Base-by-base conservation (phyloP, 2,888 invertebrate species). In the Drosophila siamana region DNA sequence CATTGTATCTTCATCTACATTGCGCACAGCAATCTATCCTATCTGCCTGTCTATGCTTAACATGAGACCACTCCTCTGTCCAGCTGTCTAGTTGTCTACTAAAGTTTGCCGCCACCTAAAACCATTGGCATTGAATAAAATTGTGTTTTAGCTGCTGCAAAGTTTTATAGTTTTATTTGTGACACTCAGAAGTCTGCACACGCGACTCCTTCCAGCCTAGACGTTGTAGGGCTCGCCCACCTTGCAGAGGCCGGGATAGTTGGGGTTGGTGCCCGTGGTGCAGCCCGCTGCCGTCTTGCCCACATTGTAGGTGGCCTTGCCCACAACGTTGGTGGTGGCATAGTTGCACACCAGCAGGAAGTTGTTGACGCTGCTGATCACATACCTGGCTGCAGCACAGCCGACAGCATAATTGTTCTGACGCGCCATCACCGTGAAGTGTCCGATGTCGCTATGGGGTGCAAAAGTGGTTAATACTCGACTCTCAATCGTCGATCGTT, bases 321-420 rank as follows among this genome's bases (percentile, higher is more conserved):
- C 63, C 1, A 74, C 0, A 7, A 40, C 15, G 40, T 82, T 85
- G 33, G 74, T 74, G 7, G 63, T 63, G 13, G 85, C 85, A 60
- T 82, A 82, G 41, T 85, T 85, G 46, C 86, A 86, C 54, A 59
- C 70, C 2, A 83, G 0, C 0, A 79, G 47, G 43, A 57, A 69
- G 2, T 24, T 24, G 0, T 64, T 64, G 5, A n/a, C 4, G 0
- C 5, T 19, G 11, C 28, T 4, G 0, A 0, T 0, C 0, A 2
- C 1, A 13, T 44, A 74, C 2, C 1, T 19, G 6, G 55, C 13
- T 2, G 22, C 54, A 1, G 69, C 74, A 2, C 85, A 85, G 22
- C 86, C 85, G 0, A 73, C 7, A 22, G 61, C 69, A 0, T 22
- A 43, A 33, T 60, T 78, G 8, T 46, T 13, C 16, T 76, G 56